Base-by-base conservation (phyloP, 2,888 invertebrate genomes). In the Drosophila pseudotalamancana region DNA sequence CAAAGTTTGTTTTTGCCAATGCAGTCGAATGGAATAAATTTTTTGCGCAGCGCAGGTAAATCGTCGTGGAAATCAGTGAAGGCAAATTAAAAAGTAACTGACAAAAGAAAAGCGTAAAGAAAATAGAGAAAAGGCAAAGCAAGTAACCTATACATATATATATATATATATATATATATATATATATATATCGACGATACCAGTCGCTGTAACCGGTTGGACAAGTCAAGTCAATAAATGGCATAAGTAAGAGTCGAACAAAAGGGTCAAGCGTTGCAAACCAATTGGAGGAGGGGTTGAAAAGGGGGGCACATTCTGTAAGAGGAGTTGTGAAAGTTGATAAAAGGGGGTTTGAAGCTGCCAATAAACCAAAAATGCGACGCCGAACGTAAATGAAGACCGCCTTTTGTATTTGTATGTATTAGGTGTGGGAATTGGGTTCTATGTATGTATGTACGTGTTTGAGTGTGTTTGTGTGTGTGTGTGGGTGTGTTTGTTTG, bases 11-110 rank as follows among this genome's bases (percentile, higher is more conserved):
- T 83, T 87, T 80, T 87, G 74, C 73, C 72, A 82, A 86, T 83
- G 88, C 85, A 85, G 71, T 76, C 77, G 71, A 48, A 73, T 45
- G 81, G 87, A 85, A 85, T 79, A 84, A 87, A 84, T 84, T 84
- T n/a, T 67, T 67, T 64, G 43, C 77, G 69, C 81, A 87, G 74
- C 68, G 74, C 81, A 87, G 84, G 85, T 86, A 81, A 87, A 82
- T 86, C 80, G 84, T 79, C 87, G 76, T 83, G 74, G 64, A 82
- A 87, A 85, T 82, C 87, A 83, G 77, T 69, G 65, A 72, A 77
- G 74, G 83, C 77, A 86, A 84, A 88, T 79, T 76, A 88, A 88
- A 81, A 73, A 56, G 50, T 53, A 67, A 62, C 55, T 53, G 56
- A 61, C 66, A 71, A 57, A 39, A 49, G 40, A 34, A 39, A 34